Base-by-base conservation (phyloP, 2,797 vertebrate species). In the Lateolabrax maculatus region DNA sequence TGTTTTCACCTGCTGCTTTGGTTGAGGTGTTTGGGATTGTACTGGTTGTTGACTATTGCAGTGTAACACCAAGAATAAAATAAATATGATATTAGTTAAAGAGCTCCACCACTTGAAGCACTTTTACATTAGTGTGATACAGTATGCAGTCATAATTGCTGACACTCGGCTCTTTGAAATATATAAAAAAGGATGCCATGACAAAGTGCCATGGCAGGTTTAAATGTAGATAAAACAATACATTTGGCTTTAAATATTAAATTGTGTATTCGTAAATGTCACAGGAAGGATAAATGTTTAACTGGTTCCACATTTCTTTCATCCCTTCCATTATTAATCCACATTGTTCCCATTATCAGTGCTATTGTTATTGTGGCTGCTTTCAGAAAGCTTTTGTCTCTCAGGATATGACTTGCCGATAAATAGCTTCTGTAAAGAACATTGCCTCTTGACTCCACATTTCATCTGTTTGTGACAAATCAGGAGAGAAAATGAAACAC, bases 401-500 rank as follows among this genome's bases (percentile, higher is more conserved):
- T 44, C 1, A 52, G 84, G 81, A 89, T 78, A 77, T 52, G 73
- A 82, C 83, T 80, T 62, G 81, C 55, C 41, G 55, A 79, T 81
- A 91, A 92, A 92, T 86, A 58, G 77, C 79, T 78, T 65, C 81
- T 71, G 77, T 56, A 52, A 65, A 83, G 74, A 87, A 89, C 79
- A 84, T 80, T 78, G 84, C 65, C 83, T 87, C 74, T 62, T 9
- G 21, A 81, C 74, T 81, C 75, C 68, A 80, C 69, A 71, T 84
- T 82, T 87, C 69, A 80, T 89, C 78, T 84, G 82, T 90, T 89
- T 81, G 81, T 77, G 75, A 75, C 53, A 84, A 89, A 91, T 83
- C 85, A 71, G 70, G 51, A 55, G 71, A 85, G 88, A 92, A 92
- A 91, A 91, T 86, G 82, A 87, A 92, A 92, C 80, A 84, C 79